Base-by-base conservation (phyloP, 2,113 vertebrate species). In the Gymnogyps californianus region DNA sequence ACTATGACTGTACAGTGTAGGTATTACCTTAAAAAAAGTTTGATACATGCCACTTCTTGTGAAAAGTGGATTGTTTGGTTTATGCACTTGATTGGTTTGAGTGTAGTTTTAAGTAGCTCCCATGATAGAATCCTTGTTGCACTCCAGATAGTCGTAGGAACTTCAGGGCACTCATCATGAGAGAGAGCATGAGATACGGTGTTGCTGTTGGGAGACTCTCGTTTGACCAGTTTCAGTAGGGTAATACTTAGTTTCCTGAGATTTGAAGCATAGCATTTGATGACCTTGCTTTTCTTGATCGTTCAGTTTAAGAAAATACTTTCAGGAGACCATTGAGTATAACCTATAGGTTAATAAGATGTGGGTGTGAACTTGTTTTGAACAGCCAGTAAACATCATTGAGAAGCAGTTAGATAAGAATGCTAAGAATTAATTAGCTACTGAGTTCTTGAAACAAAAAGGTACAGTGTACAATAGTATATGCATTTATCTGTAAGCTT, bases 111-210 rank as follows among this genome's bases (percentile, higher is more conserved):
- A 44, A 62, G 49, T 44, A 52, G 42, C 31, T 83, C 21, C 36
- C 6, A 1, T 34, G 19, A 19, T 17, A 66, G 49, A 91, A 78
- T 75, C n/a, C 11, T 13, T 61, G 9, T 74, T 82, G 51, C 22
- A 3, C 26, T 92, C 47, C 14, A 49, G 44, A 3, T 29, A 52
- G 31, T 40, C 8, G 0, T 2, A 18, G 71, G 62, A 65, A 72
- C 24, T 38, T 47, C 32, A 49, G 78, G 26, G 15, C 44, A 7
- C 32, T 88, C 22, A 1, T 11, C 11, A 5, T 75, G 86, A 74
- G 34, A 28, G 8, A 25, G 25, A n/a, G 29, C 57, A 15, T 31
- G 47, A 55, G 32, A 2, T 7, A 31, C 0, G 0, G 21, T n/a
- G 47, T 31, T 64, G 49, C 34, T 88, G 9, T 32, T 82, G 22